Percentiles rank a stretch among this genome's conserved stretches.
Evolutionary conservation across 2,888 invertebrate genomes (phyloP).

Genomic region (Anagyrus pseudococci): DNA sequence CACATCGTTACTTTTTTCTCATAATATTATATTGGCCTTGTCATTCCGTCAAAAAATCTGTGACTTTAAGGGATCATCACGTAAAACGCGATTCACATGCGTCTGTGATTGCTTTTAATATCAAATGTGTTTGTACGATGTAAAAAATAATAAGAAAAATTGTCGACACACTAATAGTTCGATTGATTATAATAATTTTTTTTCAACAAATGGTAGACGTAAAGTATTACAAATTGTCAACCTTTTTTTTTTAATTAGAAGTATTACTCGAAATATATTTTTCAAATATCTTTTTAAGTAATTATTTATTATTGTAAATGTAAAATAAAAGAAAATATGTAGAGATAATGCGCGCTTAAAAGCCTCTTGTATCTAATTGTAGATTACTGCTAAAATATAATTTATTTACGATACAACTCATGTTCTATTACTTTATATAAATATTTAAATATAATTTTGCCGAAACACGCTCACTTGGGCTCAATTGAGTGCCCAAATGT

Average conservation of each 20-base stretch:
- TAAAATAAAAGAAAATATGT: slow-evolving; percentile 27
- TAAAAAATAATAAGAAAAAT: slow-evolving; percentile 31
- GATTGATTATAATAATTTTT: slow-evolving; percentile 33
- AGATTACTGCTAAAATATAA: slow-evolving; percentile 32
- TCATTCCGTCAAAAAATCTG: slow-evolving; percentile 25
- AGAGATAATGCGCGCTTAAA: slow-evolving; percentile 20
- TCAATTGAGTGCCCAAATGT: slow-evolving; percentile 19
- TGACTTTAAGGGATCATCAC: slow-evolving; percentile 22
- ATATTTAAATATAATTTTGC: too few relatives aligned
- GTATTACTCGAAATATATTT: slow-evolving; percentile 37
- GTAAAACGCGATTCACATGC: slow-evolving; percentile 32
- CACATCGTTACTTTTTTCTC: slow-evolving; percentile 29
- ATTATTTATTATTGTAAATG: slow-evolving; percentile 37
- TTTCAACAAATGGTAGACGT: slow-evolving; percentile 32
- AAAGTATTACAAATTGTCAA: slow-evolving; percentile 29
- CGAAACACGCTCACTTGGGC: too few relatives aligned
- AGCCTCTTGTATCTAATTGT: slow-evolving; percentile 31
- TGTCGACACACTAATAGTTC: slow-evolving; percentile 33
- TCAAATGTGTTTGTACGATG: slow-evolving; percentile 37
- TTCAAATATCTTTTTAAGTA: slow-evolving; percentile 35
- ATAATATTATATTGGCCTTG: slow-evolving; percentile 27
- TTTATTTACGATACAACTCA: slow-evolving; percentile 36
- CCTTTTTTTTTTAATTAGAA: slow-evolving; percentile 22
- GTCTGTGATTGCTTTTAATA: slow-evolving; percentile 39
- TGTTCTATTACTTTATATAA: too few relatives aligned